A percentile compares a stretch with the other conserved stretches of the same genome.
Conservation (phyloP, 1,140 invertebrate species). For the Heliconius himera region DNA sequence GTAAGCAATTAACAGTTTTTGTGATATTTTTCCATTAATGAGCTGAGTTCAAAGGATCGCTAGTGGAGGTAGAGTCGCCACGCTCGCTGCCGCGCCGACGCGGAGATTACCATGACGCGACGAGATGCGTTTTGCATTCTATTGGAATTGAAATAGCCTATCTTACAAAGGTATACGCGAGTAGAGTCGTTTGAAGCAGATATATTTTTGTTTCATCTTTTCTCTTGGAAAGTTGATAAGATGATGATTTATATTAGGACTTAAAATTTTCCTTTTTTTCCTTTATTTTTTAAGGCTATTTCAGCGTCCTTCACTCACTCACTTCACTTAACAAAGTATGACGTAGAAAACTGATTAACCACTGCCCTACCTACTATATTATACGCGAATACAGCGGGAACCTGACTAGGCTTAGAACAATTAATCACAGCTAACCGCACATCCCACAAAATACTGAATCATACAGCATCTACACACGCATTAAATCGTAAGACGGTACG, state of each 20-base stretch:
- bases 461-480: constrained; percentile 5
- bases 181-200: background rate
- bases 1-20: constrained; percentile 8
- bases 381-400: too few relatives aligned
- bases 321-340: too few relatives aligned
- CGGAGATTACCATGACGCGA: constrained; percentile 4
- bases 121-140: constrained; percentile 3
- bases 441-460: background rate
- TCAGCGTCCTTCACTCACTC: too few relatives aligned
- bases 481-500: constrained; percentile 31
- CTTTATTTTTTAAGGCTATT: too few relatives aligned
- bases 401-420: background rate
- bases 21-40: constrained; percentile 15
- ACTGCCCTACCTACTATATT: too few relatives aligned
- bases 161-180: background rate
- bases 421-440: background rate
- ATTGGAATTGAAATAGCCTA: background rate
- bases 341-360: too few relatives aligned
- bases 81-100: background rate
- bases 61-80: background rate
- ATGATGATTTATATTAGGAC: too few relatives aligned
- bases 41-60: constrained; percentile 9
- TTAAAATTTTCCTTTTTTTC: too few relatives aligned
- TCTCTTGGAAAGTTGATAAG: too few relatives aligned
- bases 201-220: too few relatives aligned